Evolutionary conservation across 92 coral and sea anemone genomes (phyloP), one percentile per base, ranked within the genome.

Genomic region (Anthopleura xanthogrammica): DNA sequence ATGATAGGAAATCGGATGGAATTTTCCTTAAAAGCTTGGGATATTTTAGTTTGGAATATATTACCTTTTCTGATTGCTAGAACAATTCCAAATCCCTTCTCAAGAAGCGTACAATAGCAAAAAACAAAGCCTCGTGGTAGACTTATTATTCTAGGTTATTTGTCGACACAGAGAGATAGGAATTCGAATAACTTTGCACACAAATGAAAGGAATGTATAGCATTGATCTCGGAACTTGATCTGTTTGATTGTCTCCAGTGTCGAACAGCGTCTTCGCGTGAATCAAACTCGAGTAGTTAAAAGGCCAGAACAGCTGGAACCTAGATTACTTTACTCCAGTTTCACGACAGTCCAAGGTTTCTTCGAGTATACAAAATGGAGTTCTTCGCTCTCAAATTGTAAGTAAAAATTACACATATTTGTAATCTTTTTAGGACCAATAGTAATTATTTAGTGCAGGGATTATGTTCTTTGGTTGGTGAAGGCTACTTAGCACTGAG

Each of bases 141-240:
- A 29, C 16, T 14, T 68, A 36, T 68, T 68, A 23, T n/a, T n/a
- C 74, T 29, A 4, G 17, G 74, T 23, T 23, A 68, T 68, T 68
- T 68, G 41, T 68, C 42, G 74, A 68, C 74, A 36, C 74, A 29
- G 16, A 68, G 43, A 36, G 74, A 68, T 68, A 68, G 74, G 74
- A 68, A 68, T 68, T 68, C 74, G 74, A 68, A 68, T 68, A 23
- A 22, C 74, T 68, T 68, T 24, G n/a, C 11, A 9, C 7, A 68
- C 43, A 68, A 68, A 68, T 68, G 41, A 12, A 12, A 36, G 42
- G 74, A 68, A 68, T 68, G 74, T 68, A 68, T 6, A 12, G 12
- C 41, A 68, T 29, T 68, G 41, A 68, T 68, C 42, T 68, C 16
- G 74, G 74, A 68, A 68, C 42, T 68, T 29, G 74, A 68, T 68